Base-by-base conservation (phyloP, 1,140 invertebrate genomes). In the Littorina saxatilis region DNA sequence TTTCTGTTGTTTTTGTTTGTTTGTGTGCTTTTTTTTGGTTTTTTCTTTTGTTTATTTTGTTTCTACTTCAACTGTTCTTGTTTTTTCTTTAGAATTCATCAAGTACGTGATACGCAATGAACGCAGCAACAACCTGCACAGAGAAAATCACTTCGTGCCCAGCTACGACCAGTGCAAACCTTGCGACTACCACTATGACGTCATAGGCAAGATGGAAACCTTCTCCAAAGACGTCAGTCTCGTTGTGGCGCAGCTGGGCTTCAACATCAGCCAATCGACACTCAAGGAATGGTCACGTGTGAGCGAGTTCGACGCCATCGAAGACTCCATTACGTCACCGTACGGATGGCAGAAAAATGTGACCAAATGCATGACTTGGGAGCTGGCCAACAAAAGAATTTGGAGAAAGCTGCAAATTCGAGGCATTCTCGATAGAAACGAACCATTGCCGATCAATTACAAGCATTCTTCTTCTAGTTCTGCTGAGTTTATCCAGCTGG, bases 161-260 rank as follows among this genome's bases (percentile, higher is more conserved):
- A 86, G 9, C 88, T 88, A 15, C n/a, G n/a, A n/a, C n/a, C n/a
- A n/a, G n/a, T n/a, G n/a, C n/a, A n/a, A n/a, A n/a, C n/a, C n/a
- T n/a, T 90, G 90, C 81, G 84, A 89, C 77, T 82, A 90, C 29
- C 80, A 84, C 27, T 91, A 84, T 29, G 87, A 89, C 52, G 82
- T 90, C 70, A 81, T 90, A 9, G 90, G 90, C 15, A 91, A 90
- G 63, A 66, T 90, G 47, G 90, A 91, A 79, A 88, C 87, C 13
- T 87, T 89, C 76, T 81, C 83, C 81, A 82, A 88, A 23, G 90
- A 91, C 63, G 84, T 87, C 0, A 76, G 86, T 29, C 87, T 85
- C n/a, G 81, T 91, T 1, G 58, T 88, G 35, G 84, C 86, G 50
- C 82, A 86, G 78, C 70, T 88, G 7, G 85, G 88, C n/a, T 80